Percentiles rank a stretch among this genome's conserved stretches.
These are phyloP conservation scores for Silurus asotus DNA, from an alignment of 2,113 vertebrate genomes.

Conservation along the genomic window DNA sequence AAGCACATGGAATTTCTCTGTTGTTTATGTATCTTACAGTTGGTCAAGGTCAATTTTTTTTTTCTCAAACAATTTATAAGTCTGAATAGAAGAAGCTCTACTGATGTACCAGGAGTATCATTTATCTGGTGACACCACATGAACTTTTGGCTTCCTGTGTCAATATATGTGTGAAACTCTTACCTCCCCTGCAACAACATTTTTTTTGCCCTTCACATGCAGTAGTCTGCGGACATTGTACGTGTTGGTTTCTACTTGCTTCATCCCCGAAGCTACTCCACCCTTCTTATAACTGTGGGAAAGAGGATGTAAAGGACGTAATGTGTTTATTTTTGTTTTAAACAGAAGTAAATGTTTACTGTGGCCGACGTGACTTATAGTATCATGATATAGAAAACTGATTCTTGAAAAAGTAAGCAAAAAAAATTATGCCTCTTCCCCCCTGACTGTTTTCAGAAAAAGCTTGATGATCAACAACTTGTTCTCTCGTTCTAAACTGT, in stretches of 20 bases:
- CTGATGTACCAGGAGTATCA: neutral
- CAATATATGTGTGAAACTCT: constrained; percentile 31
- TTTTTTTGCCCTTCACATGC: constrained; percentile 85
- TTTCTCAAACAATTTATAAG: neutral
- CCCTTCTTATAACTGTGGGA: constrained; percentile 79
- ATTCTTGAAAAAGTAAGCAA: neutral
- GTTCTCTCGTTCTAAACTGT: neutral
- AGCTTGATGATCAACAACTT: neutral
- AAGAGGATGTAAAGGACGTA: neutral
- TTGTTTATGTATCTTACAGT: neutral
- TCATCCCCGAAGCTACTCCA: constrained; percentile 81
- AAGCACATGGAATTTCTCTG: neutral
- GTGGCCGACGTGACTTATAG: neutral
- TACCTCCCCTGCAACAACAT: constrained; percentile 80
- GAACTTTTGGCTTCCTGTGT: constrained; percentile 19
- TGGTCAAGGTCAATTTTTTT: neutral
- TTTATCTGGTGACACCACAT: neutral
- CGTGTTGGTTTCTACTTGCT: constrained; percentile 80
- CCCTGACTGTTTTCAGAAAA: neutral
- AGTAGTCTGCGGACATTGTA: constrained; percentile 76
- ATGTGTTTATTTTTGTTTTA: neutral
- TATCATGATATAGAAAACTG: neutral
- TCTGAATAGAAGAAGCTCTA: neutral
- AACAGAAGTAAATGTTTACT: too few species aligned
- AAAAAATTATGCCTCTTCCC: neutral